Evolutionary conservation across 2,113 vertebrate species (phyloP), one percentile per base, ranked within the genome.

Genomic region (Oncorhynchus gorbuscha): DNA sequence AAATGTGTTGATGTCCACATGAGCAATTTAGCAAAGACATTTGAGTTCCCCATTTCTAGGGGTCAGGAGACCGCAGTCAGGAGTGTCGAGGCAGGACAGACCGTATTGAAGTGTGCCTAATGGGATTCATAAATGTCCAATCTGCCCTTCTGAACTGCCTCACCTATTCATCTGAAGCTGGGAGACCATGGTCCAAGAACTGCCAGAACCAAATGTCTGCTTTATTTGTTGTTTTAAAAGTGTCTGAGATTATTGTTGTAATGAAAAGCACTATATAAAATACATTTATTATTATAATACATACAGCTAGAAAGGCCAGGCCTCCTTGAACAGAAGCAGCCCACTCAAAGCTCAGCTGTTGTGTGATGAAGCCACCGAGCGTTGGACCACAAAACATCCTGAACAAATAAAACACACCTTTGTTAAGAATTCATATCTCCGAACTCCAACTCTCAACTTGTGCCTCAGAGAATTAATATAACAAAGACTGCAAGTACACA

Each of bases 381-480:
- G 85, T 88, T 0, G 97, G 97, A 28, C 97, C 97, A 75, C 94
- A 86, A 84, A 99, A 97, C 88, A 93, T 93, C 80, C 97, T 99
- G 75, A 7, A 69, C 49, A 74, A 76, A 76, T 30, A 66, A 73
- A 66, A 59, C 0, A 62, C 4, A 73, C 0, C n/a, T 16, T 1
- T 71, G 14, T 6, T 2, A 67, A 12, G 39, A 73, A 12, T 8
- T 0, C 18, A 28, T 1, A 77, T 28, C 9, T 22, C 0, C 74
- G 58, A 6, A 0, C 13, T 62, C 20, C 73, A 61, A 58, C 61
- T 24, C n/a, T 61, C 13, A 61, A 3, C 20, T 58, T 5, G 14
- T 7, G 13, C 48, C 66, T 45, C 18, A 61, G 26, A 18, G 20
- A 74, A 6, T 61, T 22, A 22, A 62, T 22, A 62, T 62, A 62